A percentile compares a stretch with the other conserved stretches of the same genome.
Conservation (phyloP, 2,113 vertebrate species). For the Dendrocopos noguchii region DNA sequence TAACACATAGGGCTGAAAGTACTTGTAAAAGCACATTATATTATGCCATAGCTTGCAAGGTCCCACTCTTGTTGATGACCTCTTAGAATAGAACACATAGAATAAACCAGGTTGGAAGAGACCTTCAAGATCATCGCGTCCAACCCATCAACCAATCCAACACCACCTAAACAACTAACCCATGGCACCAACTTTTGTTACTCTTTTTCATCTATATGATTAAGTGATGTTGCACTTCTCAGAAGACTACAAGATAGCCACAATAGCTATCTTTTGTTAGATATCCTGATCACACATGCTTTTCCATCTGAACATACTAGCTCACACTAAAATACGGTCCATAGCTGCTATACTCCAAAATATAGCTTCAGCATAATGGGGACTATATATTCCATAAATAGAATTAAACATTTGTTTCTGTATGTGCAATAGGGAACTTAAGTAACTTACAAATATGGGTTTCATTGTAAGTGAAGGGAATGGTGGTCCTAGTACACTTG, state of each 20-base stretch:
- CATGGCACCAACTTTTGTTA: background rate
- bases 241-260: background rate
- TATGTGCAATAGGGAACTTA: background rate
- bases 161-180: no score
- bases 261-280: no score
- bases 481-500: background rate
- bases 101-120: no score
- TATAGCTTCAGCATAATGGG: accelerated
- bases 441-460: accelerated
- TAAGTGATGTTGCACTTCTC: background rate
- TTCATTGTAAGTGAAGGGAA: background rate
- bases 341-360: background rate
- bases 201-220: background rate
- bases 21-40: background rate
- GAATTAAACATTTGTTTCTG: background rate
- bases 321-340: background rate
- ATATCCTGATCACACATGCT: background rate
- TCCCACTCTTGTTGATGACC: background rate
- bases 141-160: no score
- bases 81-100: no score
- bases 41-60: background rate
- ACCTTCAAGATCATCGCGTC: no score
- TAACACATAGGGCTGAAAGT: background rate
- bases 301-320: background rate
- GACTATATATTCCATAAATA: accelerated